These are phyloP conservation scores for Bombus vancouverensis DNA, from an alignment of 1,140 invertebrate species.

Conservation along the genomic window DNA sequence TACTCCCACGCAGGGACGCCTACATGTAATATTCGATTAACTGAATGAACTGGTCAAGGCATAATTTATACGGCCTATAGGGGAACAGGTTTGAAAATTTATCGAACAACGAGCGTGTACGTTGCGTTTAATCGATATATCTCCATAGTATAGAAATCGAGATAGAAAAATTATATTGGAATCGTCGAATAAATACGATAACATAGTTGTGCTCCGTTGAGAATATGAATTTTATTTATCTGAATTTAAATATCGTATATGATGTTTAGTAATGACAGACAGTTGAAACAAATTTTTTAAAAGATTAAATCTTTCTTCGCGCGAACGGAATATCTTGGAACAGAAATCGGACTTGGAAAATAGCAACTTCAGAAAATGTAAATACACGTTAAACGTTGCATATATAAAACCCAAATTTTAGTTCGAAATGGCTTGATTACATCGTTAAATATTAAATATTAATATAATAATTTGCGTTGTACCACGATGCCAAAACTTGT, in stretches of 20 bases:
- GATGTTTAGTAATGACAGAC: too few relatives aligned
- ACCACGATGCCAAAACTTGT: not conserved
- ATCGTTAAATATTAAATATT: not conserved
- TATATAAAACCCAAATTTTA: not conserved
- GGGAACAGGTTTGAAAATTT: not conserved
- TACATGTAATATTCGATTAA: slow-evolving; percentile 4
- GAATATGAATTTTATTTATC: too few relatives aligned
- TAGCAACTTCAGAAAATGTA: too few relatives aligned
- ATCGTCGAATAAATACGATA: too few relatives aligned
- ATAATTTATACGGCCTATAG: not conserved
- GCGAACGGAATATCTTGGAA: too few relatives aligned
- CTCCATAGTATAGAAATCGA: not conserved
- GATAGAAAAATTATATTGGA: too few relatives aligned
- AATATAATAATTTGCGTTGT: not conserved
- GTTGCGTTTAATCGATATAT: not conserved
- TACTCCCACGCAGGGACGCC: not conserved
- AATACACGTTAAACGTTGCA: too few relatives aligned
- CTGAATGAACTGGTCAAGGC: not conserved
- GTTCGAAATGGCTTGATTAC: not conserved
- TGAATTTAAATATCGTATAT: too few relatives aligned
- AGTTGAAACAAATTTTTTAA: too few relatives aligned
- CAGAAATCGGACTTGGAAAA: too few relatives aligned
- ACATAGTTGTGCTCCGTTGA: too few relatives aligned
- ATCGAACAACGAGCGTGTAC: not conserved
- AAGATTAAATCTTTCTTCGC: too few relatives aligned